Base-by-base conservation (phyloP, 1,140 invertebrate genomes). In the Octopus sinensis region DNA sequence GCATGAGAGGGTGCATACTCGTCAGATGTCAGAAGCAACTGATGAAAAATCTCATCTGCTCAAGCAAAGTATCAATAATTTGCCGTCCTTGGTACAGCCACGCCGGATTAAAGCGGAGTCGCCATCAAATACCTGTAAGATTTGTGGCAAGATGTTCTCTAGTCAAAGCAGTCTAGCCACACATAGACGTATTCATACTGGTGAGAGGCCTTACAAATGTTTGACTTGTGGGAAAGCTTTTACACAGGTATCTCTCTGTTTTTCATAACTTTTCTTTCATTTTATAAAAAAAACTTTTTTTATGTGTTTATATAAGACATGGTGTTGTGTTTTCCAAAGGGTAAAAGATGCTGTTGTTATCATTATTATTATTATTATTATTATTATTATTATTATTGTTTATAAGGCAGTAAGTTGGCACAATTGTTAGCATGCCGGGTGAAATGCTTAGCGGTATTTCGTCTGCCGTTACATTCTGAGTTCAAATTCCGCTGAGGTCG, bases 1-100 rank as follows among this genome's bases (percentile, higher is more conserved):
- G 76, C 92, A 92, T 84, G 87, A 90, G 30, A 86, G 90, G 7
- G 89, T 90, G 6, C 91, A 92, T 84, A 91, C 90, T 12, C 90
- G 91, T 53, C 90, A 92, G 80, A 81, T 77, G 76, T 77, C 76
- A 4, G 76, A 77, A 51, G 76, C 76, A 10, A 79, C 79, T 62
- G 53, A 52, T 23, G 62, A 79, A 23, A 56, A 76, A 80, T 53
- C 53, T 82, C 13, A 81, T 80, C 82, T 75, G 81, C 30, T 83
- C 75, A 77, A 62, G 17, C 77, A 78, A 30, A 56, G 52, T 30
- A 75, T 62, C 43, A 82, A 62, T 62, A 78, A 53, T 53, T 52
- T 53, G 52, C 76, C 76, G 52, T 77, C 76, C 52, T 53, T 77
- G 76, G 76, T 77, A 51, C n/a, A 30, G 43, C 76, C 76, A n/a